Base-by-base conservation (phyloP, 2,797 vertebrate genomes). In the Falco berigora region DNA sequence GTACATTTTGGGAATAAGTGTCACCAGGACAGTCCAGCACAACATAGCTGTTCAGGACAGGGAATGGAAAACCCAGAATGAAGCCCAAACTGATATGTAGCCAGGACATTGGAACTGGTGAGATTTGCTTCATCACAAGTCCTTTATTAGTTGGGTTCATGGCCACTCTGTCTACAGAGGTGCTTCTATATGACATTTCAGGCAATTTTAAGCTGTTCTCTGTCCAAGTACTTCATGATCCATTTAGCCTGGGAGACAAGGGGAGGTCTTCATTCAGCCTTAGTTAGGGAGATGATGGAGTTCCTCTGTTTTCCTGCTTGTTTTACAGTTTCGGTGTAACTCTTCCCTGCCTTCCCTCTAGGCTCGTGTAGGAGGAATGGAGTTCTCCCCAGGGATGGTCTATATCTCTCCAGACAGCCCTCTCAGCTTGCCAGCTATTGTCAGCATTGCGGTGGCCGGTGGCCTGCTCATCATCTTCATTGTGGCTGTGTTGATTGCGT, bases 321-420 rank as follows among this genome's bases (percentile, higher is more conserved):
- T 20, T 46, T 2, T 1, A 9, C 6, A 20, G 11, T 46, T 87
- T 63, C 56, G 63, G 0, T 0, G 5, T 1, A 14, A 9, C 47
- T 67, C 32, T 71, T 38, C 15, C 36, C 24, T 53, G 5, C 73
- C 46, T 96, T 88, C 40, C 56, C 44, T 66, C 10, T 68, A 99
- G 99, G 99, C 99, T 40, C 99, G 99, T 6, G 99, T 99, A 12
- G 99, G 99, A 14, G 99, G 99, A 14, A 99, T 99, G 87, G 99
- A 99, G 92, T 99, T 99, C 91, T 99, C 99, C n/a, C 99, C 99
- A 0, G 99, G 99, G 22, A 99, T 99, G 97, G 99, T 99, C 91
- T 99, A 99, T 98, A 99, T 99, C 96, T 99, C 98, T 20, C 99
- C 99, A 0, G 99, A 99, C 98, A 99, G 99, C 96, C 99, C 99